A percentile compares a stretch with the other conserved stretches of the same genome.
phyloP scores from a whole-genome alignment of 2,113 vertebrate genomes.

The Salvelinus fontinalis region DNA sequence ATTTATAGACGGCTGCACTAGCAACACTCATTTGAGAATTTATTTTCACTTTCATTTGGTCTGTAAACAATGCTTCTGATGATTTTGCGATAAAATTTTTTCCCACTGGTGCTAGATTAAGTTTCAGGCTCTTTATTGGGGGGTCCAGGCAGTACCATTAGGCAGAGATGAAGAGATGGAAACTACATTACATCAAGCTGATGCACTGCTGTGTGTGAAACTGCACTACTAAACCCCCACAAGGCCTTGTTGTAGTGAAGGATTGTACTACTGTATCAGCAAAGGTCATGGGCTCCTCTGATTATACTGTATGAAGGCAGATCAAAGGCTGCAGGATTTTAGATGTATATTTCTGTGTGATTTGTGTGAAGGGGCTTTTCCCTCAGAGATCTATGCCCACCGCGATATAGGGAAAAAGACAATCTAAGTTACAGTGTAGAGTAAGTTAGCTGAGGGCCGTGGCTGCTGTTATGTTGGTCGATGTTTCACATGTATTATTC shows the following conservation, averaged over 20 bases:
- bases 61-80: conserved; percentile 57
- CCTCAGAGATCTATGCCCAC: not conserved
- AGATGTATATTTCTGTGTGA: not conserved
- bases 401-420: not conserved
- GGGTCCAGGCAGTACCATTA: not conserved
- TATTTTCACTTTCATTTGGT: conserved; percentile 50
- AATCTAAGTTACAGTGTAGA: not conserved
- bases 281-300: conserved; percentile 62
- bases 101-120: conserved; percentile 30
- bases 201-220: conserved; percentile 15
- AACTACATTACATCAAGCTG: not conserved
- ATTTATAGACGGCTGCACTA: conserved; percentile 17
- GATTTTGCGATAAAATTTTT: conserved; percentile 43
- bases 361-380: not conserved
- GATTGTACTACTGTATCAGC: conserved; percentile 47
- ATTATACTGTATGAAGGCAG: conserved; percentile 20
- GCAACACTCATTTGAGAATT: conserved; percentile 47
- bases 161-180: not conserved
- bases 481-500: not conserved
- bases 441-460: not conserved
- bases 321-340: not conserved
- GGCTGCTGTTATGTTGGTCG: not conserved
- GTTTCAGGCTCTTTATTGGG: conserved; percentile 50
- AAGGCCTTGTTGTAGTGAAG: conserved; percentile 42
- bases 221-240: conserved; percentile 43